Percentiles rank a stretch among this genome's conserved stretches.
phyloP scores from a whole-genome alignment of 2,113 vertebrate species.

The Hydrochoerus hydrochaeris region DNA sequence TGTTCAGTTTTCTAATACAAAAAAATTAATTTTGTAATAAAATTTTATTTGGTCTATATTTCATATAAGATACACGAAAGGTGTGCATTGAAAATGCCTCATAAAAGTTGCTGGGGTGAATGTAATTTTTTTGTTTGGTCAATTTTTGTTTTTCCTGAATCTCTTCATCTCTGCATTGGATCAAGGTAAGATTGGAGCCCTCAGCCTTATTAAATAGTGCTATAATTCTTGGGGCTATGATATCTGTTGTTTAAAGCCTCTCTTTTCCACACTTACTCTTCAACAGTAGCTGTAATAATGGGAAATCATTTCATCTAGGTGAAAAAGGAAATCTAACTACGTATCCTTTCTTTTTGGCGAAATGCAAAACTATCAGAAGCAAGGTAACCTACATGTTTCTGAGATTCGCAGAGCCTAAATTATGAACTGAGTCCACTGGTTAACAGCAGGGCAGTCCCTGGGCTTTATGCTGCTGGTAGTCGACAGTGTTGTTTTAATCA shows the following conservation, averaged over 20 bases:
- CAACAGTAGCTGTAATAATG: neutral
- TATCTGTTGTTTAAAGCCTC: neutral
- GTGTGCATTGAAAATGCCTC: neutral
- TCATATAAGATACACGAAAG: neutral
- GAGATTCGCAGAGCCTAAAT: neutral
- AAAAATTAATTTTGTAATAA: neutral
- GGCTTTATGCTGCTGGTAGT: neutral
- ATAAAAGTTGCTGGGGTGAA: neutral
- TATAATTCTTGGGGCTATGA: neutral
- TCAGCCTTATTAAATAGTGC: neutral
- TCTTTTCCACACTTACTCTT: neutral
- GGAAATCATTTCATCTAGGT: neutral
- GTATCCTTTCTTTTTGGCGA: neutral
- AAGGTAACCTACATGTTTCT: neutral
- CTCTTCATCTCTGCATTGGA: neutral
- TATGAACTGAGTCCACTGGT: neutral
- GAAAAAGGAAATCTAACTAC: neutral
- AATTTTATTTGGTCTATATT: neutral
- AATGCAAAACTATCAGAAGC: neutral
- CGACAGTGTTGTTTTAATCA: neutral
- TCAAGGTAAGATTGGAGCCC: neutral
- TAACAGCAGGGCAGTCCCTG: neutral
- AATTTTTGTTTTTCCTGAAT: neutral
- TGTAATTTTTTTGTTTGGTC: neutral
- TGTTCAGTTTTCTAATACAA: neutral